A percentile compares a stretch with the other conserved stretches of the same genome.
These are phyloP conservation scores for Zaprionus tsacasi DNA, from an alignment of 1,140 invertebrate species.

Conservation along the genomic window DNA sequence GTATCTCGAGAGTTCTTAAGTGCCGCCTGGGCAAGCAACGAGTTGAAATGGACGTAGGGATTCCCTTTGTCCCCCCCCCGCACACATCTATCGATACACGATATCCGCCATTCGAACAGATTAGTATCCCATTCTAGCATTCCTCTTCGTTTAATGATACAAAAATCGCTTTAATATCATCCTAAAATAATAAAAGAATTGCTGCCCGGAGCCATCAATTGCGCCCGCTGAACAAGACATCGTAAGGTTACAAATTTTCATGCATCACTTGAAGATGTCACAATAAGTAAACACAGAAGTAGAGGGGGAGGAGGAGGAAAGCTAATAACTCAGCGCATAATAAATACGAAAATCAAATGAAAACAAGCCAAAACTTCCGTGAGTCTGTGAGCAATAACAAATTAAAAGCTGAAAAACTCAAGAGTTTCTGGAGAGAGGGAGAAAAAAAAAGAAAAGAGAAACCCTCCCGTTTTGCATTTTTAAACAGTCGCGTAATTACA, in stretches of 20 bases:
- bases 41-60: conserved; percentile 33
- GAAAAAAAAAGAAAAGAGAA: not conserved
- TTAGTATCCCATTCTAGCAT: conserved; percentile 37
- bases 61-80: conserved; percentile 10
- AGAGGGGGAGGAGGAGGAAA: conserved; percentile 26
- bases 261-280: conserved; percentile 71
- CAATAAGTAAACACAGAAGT: conserved; percentile 70
- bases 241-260: conserved; percentile 19
- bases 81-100: conserved; percentile 21
- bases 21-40: conserved; percentile 55
- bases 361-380: conserved; percentile 74
- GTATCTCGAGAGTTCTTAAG: conserved; percentile 65
- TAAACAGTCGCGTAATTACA: conserved; percentile 81
- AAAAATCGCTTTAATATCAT: conserved; percentile 28
- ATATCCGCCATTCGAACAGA: conserved; percentile 53
- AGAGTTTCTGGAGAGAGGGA: not conserved
- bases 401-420: conserved; percentile 41
- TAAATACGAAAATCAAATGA: conserved; percentile 83
- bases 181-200: conserved; percentile 46
- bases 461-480: conserved; percentile 56
- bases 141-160: conserved; percentile 14
- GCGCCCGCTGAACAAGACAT: not conserved
- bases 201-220: conserved; percentile 23
- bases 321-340: conserved; percentile 75
- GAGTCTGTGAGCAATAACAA: conserved; percentile 60